Evolutionary conservation across 2,888 invertebrate species (phyloP).

Genomic region (Crematogaster levior): DNA sequence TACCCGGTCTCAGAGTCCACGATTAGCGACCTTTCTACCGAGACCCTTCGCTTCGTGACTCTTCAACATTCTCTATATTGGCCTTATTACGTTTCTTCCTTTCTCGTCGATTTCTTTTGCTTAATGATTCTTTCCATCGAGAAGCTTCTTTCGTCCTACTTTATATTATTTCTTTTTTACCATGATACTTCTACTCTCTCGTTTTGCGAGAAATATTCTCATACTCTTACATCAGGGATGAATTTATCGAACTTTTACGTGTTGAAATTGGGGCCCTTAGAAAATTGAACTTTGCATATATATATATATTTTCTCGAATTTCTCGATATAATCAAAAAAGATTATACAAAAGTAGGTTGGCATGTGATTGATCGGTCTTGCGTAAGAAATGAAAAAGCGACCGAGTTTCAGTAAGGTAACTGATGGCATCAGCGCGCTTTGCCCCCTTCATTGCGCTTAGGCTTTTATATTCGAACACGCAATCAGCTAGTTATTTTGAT

Average conservation of each 20-base stretch:
- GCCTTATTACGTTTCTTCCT: slow-evolving; percentile 25
- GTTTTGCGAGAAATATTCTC: slow-evolving; percentile 6
- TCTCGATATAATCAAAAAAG: slow-evolving; percentile 4
- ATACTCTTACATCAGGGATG: neutral
- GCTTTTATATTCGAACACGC: slow-evolving; percentile 63
- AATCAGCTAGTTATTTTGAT: slow-evolving; percentile 75
- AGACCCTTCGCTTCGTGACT: slow-evolving; percentile 65
- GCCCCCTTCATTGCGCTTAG: slow-evolving; percentile 22
- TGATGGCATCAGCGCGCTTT: slow-evolving; percentile 39
- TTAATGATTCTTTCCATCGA: slow-evolving; percentile 47
- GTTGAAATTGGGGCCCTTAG: neutral
- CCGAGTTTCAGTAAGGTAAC: slow-evolving; percentile 45
- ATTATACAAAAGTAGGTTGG: neutral
- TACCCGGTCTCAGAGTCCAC: slow-evolving; percentile 75
- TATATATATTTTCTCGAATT: slow-evolving; percentile 12
- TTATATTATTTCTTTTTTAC: neutral
- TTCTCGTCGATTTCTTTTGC: slow-evolving; percentile 8
- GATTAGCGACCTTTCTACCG: slow-evolving; percentile 80
- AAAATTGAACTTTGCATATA: slow-evolving; percentile 22
- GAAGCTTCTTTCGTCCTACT: neutral
- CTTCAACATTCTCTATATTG: slow-evolving; percentile 57
- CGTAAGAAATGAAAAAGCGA: slow-evolving; percentile 49
- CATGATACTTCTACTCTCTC: neutral
- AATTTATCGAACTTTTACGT: neutral
- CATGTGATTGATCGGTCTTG: slow-evolving; percentile 47